phyloP scores from a whole-genome alignment of 2,113 vertebrate species.

The Dryoscopus gambensis region DNA sequence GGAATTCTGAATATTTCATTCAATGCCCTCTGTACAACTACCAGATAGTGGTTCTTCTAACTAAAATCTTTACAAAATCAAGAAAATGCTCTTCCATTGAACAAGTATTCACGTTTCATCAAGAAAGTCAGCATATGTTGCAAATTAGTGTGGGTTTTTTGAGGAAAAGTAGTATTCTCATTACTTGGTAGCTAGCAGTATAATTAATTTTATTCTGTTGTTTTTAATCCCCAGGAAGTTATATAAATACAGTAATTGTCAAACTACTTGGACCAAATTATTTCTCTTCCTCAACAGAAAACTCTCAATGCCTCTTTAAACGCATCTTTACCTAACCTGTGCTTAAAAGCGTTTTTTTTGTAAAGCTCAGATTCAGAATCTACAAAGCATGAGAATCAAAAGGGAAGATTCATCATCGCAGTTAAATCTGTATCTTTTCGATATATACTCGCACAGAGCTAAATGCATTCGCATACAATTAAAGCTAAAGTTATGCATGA shows the following conservation, averaged over 20 bases:
- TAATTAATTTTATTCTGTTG: neutral
- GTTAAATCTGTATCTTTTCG: neutral
- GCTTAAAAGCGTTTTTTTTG: neutral
- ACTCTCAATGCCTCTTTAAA: neutral
- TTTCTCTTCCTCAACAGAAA: neutral
- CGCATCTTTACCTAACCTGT: neutral
- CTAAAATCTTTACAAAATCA: neutral
- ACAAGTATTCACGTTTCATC: neutral
- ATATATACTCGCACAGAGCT: neutral
- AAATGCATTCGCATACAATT: neutral
- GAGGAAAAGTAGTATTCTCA: neutral
- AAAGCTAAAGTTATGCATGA: neutral
- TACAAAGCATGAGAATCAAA: neutral
- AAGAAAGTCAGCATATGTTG: neutral
- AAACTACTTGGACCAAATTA: neutral
- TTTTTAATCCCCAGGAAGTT: neutral
- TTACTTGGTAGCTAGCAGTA: neutral
- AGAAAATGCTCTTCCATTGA: neutral
- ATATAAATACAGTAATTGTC: neutral
- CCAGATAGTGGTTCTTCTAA: neutral
- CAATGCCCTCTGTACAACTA: neutral
- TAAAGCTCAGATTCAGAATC: neutral
- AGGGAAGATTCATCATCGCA: neutral
- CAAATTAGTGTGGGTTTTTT: neutral
- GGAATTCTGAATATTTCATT: neutral